phyloP scores from a whole-genome alignment of 2,113 vertebrate species.

The Sinocyclocheilus grahami region DNA sequence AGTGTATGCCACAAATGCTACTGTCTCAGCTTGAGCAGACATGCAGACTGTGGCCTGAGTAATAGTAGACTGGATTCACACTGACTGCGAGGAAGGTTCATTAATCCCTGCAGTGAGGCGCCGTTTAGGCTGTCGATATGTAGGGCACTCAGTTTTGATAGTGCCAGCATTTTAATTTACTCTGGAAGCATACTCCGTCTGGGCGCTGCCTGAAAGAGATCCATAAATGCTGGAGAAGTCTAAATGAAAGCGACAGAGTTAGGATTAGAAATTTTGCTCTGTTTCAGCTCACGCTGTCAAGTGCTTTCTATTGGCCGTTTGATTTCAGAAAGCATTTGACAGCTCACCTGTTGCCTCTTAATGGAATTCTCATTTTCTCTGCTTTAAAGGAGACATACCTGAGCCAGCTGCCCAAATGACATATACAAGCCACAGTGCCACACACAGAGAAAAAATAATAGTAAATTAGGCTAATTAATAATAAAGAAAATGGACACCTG shows the following conservation, averaged over 20 bases:
- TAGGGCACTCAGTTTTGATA: constrained; percentile 32
- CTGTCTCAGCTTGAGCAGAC: not conserved
- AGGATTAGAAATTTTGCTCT: constrained; percentile 23
- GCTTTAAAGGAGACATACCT: not conserved
- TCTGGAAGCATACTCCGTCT: constrained; percentile 9
- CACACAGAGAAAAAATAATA: too few species aligned
- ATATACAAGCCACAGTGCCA: not conserved
- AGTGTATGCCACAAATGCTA: not conserved
- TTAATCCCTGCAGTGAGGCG: constrained; percentile 30
- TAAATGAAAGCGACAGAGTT: constrained; percentile 41
- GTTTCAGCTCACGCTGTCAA: not conserved
- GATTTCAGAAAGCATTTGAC: constrained; percentile 35
- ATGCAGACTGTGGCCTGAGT: constrained; percentile 12
- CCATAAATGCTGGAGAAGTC: constrained; percentile 36
- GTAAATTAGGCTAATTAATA: too few species aligned
- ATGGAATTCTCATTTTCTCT: constrained; percentile 19
- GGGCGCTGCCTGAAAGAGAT: not conserved
- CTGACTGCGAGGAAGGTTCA: constrained; percentile 1
- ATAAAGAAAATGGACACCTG: too few species aligned
- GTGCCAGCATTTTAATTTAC: constrained; percentile 29
- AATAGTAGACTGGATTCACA: constrained; percentile 21
- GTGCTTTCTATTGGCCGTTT: constrained; percentile 3
- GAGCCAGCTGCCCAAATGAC: not conserved
- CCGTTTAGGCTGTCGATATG: constrained; percentile 29
- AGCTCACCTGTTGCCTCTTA: constrained; percentile 32